Evolutionary conservation across 2,888 invertebrate genomes (phyloP).

Genomic region (Sphaerophoria taeniata): DNA sequence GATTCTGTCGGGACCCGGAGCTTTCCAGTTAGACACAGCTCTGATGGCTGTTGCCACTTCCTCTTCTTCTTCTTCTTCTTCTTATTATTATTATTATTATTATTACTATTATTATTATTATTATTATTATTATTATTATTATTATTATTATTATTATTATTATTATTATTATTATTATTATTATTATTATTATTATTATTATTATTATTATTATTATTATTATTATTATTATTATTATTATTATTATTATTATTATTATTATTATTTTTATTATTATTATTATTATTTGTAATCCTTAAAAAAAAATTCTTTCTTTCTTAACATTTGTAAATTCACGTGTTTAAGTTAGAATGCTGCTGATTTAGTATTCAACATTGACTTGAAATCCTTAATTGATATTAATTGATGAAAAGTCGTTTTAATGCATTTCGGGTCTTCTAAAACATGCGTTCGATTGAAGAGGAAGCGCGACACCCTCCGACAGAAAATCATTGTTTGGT

Average conservation of each 20-base stretch:
- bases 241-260: too few species aligned
- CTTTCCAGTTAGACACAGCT: not conserved
- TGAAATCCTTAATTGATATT: constrained; percentile 70
- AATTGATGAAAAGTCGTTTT: constrained; percentile 64
- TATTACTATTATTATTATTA: too few species aligned
- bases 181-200: too few species aligned
- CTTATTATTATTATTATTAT: too few species aligned
- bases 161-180: too few species aligned
- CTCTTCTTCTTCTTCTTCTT: too few species aligned
- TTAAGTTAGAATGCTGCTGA: not conserved
- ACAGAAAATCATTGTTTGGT: constrained; percentile 44
- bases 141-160: too few species aligned
- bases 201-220: too few species aligned
- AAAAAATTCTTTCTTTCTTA: not conserved
- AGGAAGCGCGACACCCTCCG: constrained; percentile 69
- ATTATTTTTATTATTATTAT: too few species aligned
- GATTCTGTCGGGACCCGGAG: not conserved
- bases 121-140: too few species aligned
- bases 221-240: too few species aligned
- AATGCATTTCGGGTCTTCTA: constrained; percentile 31
- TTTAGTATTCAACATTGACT: not conserved
- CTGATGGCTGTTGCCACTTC: not conserved
- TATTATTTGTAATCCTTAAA: too few species aligned
- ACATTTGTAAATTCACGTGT: not conserved
- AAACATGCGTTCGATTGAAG: constrained; percentile 45